Evolutionary conservation across 2,888 invertebrate species (phyloP).

Genomic region (Acanthacorydalis orientalis): DNA sequence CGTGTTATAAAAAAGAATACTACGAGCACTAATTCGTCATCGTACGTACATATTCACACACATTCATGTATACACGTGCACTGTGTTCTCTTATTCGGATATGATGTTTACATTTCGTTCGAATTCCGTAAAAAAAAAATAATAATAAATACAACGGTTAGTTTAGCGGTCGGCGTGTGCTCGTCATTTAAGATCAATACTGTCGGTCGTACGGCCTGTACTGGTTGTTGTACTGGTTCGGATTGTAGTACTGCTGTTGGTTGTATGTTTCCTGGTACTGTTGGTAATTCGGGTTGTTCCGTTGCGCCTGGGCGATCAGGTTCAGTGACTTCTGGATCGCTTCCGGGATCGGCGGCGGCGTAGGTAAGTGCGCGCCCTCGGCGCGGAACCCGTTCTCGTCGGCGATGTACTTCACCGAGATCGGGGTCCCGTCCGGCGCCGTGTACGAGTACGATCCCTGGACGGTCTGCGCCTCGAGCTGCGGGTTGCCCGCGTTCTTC

Average conservation of each 20-base stretch:
- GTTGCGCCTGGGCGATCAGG: constrained; percentile 19
- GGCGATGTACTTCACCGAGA: constrained; percentile 21
- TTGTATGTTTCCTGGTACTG: constrained; percentile 11
- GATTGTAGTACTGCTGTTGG: constrained; percentile 15
- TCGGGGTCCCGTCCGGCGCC: constrained; percentile 26
- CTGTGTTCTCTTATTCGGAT: no score
- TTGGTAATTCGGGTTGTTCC: constrained; percentile 7
- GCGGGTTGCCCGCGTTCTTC: constrained; percentile 40
- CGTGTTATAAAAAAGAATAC: no score
- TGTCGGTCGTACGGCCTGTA: constrained; percentile 1
- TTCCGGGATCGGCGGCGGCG: constrained; percentile 43
- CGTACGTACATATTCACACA: no score
- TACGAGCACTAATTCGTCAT: no score
- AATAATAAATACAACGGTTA: no score
- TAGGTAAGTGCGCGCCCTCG: constrained; percentile 41
- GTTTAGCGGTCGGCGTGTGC: no score
- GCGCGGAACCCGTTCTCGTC: constrained; percentile 38
- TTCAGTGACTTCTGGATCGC: constrained; percentile 36
- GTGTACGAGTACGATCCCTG: constrained; percentile 26
- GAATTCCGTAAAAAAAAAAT: no score
- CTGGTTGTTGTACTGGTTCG: not conserved
- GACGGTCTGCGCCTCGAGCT: constrained; percentile 37
- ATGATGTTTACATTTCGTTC: no score
- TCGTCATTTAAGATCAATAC: not conserved
- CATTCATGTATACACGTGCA: no score